phyloP scores from a whole-genome alignment of 2,113 vertebrate species.

The Theristicus caerulescens region DNA sequence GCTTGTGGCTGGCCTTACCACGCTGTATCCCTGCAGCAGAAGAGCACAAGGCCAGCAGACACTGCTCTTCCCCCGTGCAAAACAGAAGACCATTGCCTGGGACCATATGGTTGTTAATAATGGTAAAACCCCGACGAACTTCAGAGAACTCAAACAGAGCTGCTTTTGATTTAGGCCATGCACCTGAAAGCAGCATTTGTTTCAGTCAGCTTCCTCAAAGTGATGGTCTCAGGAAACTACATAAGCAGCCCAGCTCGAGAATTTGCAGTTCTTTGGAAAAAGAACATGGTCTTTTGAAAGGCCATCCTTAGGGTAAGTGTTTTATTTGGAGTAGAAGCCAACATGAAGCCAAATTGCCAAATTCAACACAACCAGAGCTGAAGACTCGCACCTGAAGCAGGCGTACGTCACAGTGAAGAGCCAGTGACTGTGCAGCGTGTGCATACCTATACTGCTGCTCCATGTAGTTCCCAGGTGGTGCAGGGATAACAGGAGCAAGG shows the following conservation, averaged over 20 bases:
- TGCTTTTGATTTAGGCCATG: neutral
- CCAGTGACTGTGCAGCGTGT: rapidly evolving
- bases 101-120: neutral
- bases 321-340: neutral
- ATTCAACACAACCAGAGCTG: neutral
- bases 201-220: slow-evolving; percentile 26
- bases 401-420: rapidly evolving
- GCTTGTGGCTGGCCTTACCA: neutral
- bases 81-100: neutral
- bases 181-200: slow-evolving; percentile 19
- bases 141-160: neutral
- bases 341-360: neutral
- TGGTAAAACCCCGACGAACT: neutral
- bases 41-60: neutral
- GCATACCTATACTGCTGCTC: neutral
- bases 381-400: neutral
- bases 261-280: neutral
- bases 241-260: neutral
- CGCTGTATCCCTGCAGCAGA: neutral
- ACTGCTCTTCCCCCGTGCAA: rapidly evolving
- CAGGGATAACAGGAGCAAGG: neutral
- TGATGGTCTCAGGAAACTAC: neutral
- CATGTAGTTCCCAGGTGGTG: neutral
- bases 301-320: neutral
- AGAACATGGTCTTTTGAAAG: neutral